A percentile compares a stretch with the other conserved stretches of the same genome.
Evolutionary conservation across 2,113 vertebrate genomes (phyloP).

Genomic region (Marcusenius ussheri): DNA sequence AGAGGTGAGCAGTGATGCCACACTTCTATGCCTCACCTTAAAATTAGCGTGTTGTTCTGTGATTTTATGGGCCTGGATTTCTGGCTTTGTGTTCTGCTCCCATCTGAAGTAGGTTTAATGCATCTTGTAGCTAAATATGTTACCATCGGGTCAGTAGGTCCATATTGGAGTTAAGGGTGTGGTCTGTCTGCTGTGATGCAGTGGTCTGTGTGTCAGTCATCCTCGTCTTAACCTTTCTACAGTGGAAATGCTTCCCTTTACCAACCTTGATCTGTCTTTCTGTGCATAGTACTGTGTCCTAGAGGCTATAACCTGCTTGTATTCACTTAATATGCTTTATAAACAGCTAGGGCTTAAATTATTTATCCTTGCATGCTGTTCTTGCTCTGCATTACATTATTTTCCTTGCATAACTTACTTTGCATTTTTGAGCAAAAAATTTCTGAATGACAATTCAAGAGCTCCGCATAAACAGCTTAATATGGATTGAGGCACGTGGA

Average conservation of each 20-base stretch:
- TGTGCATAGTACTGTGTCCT: not conserved
- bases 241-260: not conserved
- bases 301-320: not conserved
- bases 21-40: not conserved
- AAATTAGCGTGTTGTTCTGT: not conserved
- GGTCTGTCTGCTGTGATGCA: not conserved
- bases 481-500: not conserved
- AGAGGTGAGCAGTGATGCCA: conserved; percentile 63
- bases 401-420: not conserved
- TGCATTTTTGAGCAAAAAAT: not conserved
- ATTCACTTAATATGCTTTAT: not conserved
- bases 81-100: not conserved
- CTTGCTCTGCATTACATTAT: not conserved
- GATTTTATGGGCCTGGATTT: not conserved
- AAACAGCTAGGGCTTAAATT: not conserved
- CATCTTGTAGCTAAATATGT: not conserved
- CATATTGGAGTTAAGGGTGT: not conserved
- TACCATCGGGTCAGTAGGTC: not conserved
- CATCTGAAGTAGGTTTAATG: not conserved
- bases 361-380: not conserved
- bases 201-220: not conserved
- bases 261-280: not conserved
- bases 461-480: not conserved
- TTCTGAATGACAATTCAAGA: not conserved
- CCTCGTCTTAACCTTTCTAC: not conserved